Evolutionary conservation across 2,888 invertebrate species (phyloP).

Genomic region (Odiellus spinosus): DNA sequence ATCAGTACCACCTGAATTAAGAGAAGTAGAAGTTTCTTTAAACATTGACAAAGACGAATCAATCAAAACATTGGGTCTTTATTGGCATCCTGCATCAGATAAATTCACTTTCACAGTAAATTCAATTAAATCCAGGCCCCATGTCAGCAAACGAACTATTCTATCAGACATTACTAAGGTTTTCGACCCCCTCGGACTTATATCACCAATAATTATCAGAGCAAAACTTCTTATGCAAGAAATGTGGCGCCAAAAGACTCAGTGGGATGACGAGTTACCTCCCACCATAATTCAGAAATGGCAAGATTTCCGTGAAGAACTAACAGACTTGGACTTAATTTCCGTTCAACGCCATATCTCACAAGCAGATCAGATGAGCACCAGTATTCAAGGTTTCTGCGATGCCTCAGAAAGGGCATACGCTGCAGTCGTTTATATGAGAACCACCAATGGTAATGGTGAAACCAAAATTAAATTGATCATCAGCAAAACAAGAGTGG

Average conservation of each 20-base stretch:
- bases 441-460: constrained; percentile 4
- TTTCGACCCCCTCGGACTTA: constrained; percentile 18
- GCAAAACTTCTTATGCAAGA: constrained; percentile 21
- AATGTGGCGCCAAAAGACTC: constrained; percentile 18
- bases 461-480: background rate
- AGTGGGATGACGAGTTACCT: constrained; percentile 21
- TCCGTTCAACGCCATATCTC: background rate
- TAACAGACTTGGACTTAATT: constrained; percentile 1
- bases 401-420: constrained; percentile 21
- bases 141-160: no score
- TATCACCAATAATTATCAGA: constrained; percentile 10
- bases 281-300: constrained; percentile 2
- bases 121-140: no score
- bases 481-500: constrained; percentile 15
- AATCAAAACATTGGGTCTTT: constrained; percentile 6
- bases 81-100: constrained; percentile 1
- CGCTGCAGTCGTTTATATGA: constrained; percentile 17
- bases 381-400: constrained; percentile 14
- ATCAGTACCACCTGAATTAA: background rate
- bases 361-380: background rate
- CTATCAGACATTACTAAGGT: no score
- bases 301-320: background rate
- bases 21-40: background rate
- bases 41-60: constrained; percentile 2
- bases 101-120: background rate